Conservation (phyloP, 2,888 invertebrate genomes). For the Synanthedon andrenaeformis region DNA sequence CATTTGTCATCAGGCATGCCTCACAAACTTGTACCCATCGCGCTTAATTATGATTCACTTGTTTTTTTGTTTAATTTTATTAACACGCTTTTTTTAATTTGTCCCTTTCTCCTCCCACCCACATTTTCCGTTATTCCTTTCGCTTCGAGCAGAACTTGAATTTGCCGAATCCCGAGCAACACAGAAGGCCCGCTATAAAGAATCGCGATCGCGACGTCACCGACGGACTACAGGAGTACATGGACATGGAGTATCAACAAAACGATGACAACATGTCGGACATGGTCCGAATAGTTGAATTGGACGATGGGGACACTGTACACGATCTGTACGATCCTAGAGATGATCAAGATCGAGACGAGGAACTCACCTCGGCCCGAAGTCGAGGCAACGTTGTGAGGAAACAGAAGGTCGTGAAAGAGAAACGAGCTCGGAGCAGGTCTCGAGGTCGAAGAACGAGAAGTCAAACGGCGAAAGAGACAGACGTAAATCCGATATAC, state of each 20-base stretch:
- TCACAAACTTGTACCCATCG: conserved; percentile 22
- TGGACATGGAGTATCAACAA: conserved; percentile 44
- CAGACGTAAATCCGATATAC: conserved; percentile 29
- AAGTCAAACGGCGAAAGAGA: conserved; percentile 44
- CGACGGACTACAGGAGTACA: conserved; percentile 43
- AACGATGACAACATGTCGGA: conserved; percentile 29
- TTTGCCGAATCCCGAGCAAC: conserved; percentile 50
- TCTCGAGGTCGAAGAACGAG: conserved; percentile 55
- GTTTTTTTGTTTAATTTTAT: conserved; percentile 52
- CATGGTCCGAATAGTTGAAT: conserved; percentile 49
- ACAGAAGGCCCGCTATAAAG: conserved; percentile 25
- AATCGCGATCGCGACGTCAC: conserved; percentile 38
- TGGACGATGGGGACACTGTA: conserved; percentile 26
- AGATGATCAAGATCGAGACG: conserved; percentile 43
- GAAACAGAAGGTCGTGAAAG: conserved; percentile 46
- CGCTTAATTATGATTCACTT: conserved; percentile 45
- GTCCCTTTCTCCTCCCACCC: conserved; percentile 38
- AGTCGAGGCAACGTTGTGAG: conserved; percentile 48
- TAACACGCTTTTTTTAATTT: conserved; percentile 71
- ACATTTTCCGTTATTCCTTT: conserved; percentile 13
- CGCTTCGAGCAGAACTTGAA: conserved; percentile 63
- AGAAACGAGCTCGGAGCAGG: conserved; percentile 46
- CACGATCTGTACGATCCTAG: conserved; percentile 21
- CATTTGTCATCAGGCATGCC: conserved; percentile 36
- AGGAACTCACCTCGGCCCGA: conserved; percentile 44